Conservation (phyloP, 2,113 vertebrate species). For the Chaenogobius annularis region DNA sequence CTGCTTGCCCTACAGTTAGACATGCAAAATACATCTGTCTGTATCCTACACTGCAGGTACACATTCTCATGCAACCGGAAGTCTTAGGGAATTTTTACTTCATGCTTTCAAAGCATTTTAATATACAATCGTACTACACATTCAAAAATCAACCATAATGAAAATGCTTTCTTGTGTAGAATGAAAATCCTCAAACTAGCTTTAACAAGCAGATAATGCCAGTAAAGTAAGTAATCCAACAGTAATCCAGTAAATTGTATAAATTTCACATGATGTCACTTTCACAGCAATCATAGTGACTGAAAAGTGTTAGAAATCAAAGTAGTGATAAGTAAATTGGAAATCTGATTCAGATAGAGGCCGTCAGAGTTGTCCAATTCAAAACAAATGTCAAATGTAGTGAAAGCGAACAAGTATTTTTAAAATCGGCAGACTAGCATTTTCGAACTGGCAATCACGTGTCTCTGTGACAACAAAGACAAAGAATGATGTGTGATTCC, state of each 20-base stretch:
- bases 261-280: constrained; percentile 15
- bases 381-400: background rate
- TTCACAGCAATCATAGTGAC: constrained; percentile 11
- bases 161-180: background rate
- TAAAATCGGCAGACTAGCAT: background rate
- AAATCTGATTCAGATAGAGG: constrained; percentile 16
- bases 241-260: constrained; percentile 33
- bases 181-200: constrained; percentile 37
- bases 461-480: constrained; percentile 7
- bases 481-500: background rate
- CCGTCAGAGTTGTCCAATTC: constrained; percentile 5
- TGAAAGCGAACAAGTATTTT: background rate
- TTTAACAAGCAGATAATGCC: constrained; percentile 37
- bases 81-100: constrained; percentile 26
- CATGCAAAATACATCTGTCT: constrained; percentile 53
- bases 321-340: constrained; percentile 10
- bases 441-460: constrained; percentile 1
- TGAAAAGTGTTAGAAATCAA: constrained; percentile 13
- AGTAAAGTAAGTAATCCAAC: constrained; percentile 5
- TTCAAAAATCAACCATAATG: background rate
- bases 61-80: constrained; percentile 49
- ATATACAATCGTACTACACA: constrained; percentile 20
- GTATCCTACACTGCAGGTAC: constrained; percentile 29
- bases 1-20: constrained; percentile 21
- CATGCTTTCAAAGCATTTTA: constrained; percentile 1